A percentile compares a stretch with the other conserved stretches of the same genome.
Evolutionary conservation across 2,888 invertebrate species (phyloP).

Genomic region (Alloscopus bannaensis): DNA sequence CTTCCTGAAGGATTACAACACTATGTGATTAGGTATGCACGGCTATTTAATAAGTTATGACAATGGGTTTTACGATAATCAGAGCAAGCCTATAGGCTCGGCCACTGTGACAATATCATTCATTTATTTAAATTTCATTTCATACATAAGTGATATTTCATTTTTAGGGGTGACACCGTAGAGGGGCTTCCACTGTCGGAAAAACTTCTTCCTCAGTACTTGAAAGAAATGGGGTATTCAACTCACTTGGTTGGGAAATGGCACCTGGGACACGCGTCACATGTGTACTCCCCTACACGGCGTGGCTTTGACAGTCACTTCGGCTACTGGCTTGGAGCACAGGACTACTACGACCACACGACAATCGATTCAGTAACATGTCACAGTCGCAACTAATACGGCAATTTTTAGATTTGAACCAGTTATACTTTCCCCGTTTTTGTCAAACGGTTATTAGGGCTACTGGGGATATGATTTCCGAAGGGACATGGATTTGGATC

Average conservation of each 20-base stretch:
- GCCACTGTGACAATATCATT: too few species aligned
- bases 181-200: conserved; percentile 83
- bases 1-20: conserved; percentile 30
- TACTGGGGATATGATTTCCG: conserved; percentile 81
- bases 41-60: too few species aligned
- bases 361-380: conserved; percentile 63
- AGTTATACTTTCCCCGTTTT: neutral
- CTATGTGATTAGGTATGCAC: conserved; percentile 71
- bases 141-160: too few species aligned
- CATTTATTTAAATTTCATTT: too few species aligned
- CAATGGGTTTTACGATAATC: too few species aligned
- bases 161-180: conserved; percentile 82
- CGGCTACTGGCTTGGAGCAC: conserved; percentile 86
- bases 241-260: conserved; percentile 94
- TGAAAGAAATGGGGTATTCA: conserved; percentile 82
- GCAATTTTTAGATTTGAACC: neutral
- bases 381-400: neutral
- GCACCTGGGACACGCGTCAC: conserved; percentile 82
- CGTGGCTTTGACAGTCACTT: conserved; percentile 89
- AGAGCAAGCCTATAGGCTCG: too few species aligned
- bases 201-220: conserved; percentile 83
- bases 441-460: conserved; percentile 35
- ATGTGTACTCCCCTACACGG: conserved; percentile 83
- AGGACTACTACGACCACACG: conserved; percentile 85
- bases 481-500: conserved; percentile 79